phyloP scores from a whole-genome alignment of 1,140 invertebrate genomes.

The Nixonia krombeini region DNA sequence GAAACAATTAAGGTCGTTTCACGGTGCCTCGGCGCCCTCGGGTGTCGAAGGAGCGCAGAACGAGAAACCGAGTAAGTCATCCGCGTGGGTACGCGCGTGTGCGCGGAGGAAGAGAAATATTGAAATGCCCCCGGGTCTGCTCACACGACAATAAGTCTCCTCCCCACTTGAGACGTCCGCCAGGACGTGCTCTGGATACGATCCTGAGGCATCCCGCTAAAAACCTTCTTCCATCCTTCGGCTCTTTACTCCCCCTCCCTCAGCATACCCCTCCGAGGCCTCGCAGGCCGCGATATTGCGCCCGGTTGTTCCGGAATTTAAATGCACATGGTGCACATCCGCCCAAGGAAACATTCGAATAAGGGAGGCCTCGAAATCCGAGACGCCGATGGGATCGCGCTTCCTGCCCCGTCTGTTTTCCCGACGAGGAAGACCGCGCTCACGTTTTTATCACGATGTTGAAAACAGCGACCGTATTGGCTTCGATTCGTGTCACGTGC shows the following conservation, averaged over 20 bases:
- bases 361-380: constrained; percentile 49
- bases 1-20: too few relatives aligned
- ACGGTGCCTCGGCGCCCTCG: too few relatives aligned
- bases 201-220: constrained; percentile 37
- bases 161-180: constrained; percentile 44
- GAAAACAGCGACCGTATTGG: too few relatives aligned
- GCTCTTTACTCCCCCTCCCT: constrained; percentile 23
- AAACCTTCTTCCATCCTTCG: constrained; percentile 35
- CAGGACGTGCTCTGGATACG: constrained; percentile 63
- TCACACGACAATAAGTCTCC: constrained; percentile 62
- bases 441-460: too few relatives aligned
- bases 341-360: constrained; percentile 62
- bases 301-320: constrained; percentile 62
- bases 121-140: constrained; percentile 53
- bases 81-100: too few relatives aligned
- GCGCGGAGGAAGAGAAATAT: constrained; percentile 52
- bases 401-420: constrained; percentile 29
- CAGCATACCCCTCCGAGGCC: constrained; percentile 26
- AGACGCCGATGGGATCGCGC: constrained; percentile 20
- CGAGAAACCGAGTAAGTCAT: too few relatives aligned
- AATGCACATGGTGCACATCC: constrained; percentile 65
- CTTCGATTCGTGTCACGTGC: too few relatives aligned
- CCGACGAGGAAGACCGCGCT: too few relatives aligned
- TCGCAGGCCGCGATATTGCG: constrained; percentile 45
- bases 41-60: too few relatives aligned